Evolutionary conservation across 2,888 invertebrate genomes (phyloP), one percentile per base, ranked within the genome.

Genomic region (Belgica antarctica): DNA sequence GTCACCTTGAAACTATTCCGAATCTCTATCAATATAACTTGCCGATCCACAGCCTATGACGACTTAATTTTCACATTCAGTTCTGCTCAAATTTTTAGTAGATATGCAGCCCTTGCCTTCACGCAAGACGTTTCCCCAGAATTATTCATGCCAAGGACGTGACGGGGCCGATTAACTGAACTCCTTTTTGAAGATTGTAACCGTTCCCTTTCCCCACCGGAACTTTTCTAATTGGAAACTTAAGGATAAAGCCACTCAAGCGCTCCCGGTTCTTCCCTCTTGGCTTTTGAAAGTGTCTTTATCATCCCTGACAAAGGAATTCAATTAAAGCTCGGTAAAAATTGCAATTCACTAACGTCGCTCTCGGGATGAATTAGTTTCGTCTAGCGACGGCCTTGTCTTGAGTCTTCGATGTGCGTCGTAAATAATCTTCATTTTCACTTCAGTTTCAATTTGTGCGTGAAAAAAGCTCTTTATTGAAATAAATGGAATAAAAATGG

Each of bases 381-480:
- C 12, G n/a, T n/a, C n/a, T n/a, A n/a, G n/a, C n/a, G n/a, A n/a
- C n/a, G n/a, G n/a, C n/a, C n/a, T n/a, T n/a, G n/a, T n/a, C n/a
- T n/a, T 52, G 22, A 17, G 52, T 22, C 22, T 52, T 52, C 52
- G n/a, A 52, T 22, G n/a, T 52, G 41, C 22, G 52, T 19, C 17
- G 52, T 22, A 31, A 31, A 31, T 31, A 31, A 31, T 31, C 22
- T n/a, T 22, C 52, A 52, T 52, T 52, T 52, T 52, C 52, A n/a
- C 2, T 52, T 52, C 22, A 52, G n/a, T 52, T 41, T 52, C 52
- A 52, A 52, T 52, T 52, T 52, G 52, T 52, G 52, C 52, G 52
- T 52, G 52, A 52, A 41, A n/a, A 41, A 52, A 17, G 52, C n/a
- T 52, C 5, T 22, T 52, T 52, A n/a, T 31, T 12, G 34, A 8